These are phyloP conservation scores for Helleia helle DNA, from an alignment of 2,888 invertebrate genomes.

Conservation along the genomic window DNA sequence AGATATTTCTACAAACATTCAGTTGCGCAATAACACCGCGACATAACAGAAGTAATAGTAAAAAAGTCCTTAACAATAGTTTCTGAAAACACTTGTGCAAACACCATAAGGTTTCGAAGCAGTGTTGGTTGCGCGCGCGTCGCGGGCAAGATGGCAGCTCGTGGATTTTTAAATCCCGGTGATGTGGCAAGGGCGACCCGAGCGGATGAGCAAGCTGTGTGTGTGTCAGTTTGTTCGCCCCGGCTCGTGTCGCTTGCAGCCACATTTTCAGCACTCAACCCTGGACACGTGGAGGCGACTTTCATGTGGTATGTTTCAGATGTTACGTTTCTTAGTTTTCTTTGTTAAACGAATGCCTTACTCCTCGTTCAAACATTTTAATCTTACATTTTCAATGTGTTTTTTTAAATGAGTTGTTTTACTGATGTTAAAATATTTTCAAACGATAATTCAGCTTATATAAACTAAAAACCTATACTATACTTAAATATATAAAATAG, in stretches of 20 bases:
- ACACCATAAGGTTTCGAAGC: constrained; percentile 49
- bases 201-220: constrained; percentile 72
- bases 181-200: constrained; percentile 48
- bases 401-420: no score
- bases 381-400: no score
- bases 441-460: no score
- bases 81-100: constrained; percentile 67
- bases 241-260: constrained; percentile 68
- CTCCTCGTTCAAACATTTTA: no score
- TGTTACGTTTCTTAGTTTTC: no score
- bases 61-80: constrained; percentile 68
- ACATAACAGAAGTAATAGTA: constrained; percentile 63
- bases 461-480: no score
- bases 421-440: no score
- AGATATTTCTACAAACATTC: constrained; percentile 17
- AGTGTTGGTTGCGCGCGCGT: constrained; percentile 37
- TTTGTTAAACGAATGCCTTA: no score
- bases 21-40: constrained; percentile 26
- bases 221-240: constrained; percentile 71
- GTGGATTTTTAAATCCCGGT: constrained; percentile 11
- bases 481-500: no score
- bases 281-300: neutral
- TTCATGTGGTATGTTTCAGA: neutral
- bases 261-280: constrained; percentile 29
- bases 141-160: constrained; percentile 17